Percentiles rank a stretch among this genome's conserved stretches.
Conservation (phyloP, 2,113 vertebrate genomes). For the Malurus cyaneus region DNA sequence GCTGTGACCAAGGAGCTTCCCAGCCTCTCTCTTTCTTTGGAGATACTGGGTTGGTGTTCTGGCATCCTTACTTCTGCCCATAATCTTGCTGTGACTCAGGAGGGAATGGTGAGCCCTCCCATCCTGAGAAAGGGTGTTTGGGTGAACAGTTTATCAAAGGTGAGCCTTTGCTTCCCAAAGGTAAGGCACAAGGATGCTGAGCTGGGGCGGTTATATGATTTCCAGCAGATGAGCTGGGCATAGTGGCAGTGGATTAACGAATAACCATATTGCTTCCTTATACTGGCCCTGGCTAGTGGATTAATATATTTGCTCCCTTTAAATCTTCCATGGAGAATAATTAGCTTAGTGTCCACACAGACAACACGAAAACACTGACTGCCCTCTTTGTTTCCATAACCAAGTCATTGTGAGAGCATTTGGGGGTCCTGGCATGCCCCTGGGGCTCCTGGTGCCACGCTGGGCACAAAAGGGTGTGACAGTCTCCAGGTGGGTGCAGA, state of each 20-base stretch:
- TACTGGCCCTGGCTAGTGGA: conserved; percentile 58
- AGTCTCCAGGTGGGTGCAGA: neutral
- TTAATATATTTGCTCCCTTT: conserved; percentile 56
- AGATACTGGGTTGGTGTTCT: neutral
- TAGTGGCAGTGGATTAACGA: conserved; percentile 48
- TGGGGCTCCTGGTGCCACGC: neutral
- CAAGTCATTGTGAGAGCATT: neutral
- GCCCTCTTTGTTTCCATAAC: neutral
- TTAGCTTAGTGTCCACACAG: conserved; percentile 41
- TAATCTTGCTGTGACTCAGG: neutral
- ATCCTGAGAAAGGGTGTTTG: neutral
- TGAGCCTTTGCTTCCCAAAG: neutral
- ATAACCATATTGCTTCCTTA: conserved; percentile 46
- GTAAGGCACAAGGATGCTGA: conserved; percentile 26
- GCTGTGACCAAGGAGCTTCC: neutral
- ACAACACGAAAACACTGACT: neutral
- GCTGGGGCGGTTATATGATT: neutral
- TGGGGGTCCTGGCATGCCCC: neutral
- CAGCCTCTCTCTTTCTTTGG: neutral
- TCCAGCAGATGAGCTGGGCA: conserved; percentile 25
- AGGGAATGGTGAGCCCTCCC: neutral
- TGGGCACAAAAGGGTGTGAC: neutral
- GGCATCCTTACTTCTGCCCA: neutral
- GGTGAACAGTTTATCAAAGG: neutral
- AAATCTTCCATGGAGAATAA: conserved; percentile 3